Evolutionary conservation across 1,140 invertebrate genomes (phyloP).

Genomic region (Steinernema feltiae): DNA sequence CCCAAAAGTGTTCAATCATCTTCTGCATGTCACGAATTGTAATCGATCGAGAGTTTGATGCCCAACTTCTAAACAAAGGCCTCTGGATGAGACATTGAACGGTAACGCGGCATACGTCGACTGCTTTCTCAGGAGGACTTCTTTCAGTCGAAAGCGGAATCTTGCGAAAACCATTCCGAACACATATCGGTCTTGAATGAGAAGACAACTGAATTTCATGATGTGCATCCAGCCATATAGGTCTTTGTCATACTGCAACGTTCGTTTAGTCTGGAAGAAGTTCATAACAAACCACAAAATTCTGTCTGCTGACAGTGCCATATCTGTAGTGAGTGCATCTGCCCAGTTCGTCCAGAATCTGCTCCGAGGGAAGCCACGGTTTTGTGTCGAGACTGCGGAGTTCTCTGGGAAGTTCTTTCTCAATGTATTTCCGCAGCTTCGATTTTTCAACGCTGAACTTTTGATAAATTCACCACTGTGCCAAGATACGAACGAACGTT

Average conservation of each 20-base stretch:
- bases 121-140: neutral
- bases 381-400: neutral
- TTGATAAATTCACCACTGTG: neutral
- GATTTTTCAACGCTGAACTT: neutral
- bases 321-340: neutral
- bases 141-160: neutral
- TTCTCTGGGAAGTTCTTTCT: neutral
- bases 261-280: neutral
- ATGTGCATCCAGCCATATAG: neutral
- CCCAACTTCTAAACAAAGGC: neutral
- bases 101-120: neutral
- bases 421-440: neutral
- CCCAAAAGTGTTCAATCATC: constrained; percentile 2
- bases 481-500: neutral
- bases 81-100: neutral
- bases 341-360: neutral
- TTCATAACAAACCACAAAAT: neutral
- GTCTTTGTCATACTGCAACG: neutral
- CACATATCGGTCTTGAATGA: neutral
- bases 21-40: constrained; percentile 4
- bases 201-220: neutral
- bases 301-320: neutral
- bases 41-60: neutral
- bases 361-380: neutral
- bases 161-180: neutral